Percentiles rank a stretch among this genome's conserved stretches.
Conservation (phyloP, 2,888 invertebrate genomes). For the Sicus ferrugineus region DNA sequence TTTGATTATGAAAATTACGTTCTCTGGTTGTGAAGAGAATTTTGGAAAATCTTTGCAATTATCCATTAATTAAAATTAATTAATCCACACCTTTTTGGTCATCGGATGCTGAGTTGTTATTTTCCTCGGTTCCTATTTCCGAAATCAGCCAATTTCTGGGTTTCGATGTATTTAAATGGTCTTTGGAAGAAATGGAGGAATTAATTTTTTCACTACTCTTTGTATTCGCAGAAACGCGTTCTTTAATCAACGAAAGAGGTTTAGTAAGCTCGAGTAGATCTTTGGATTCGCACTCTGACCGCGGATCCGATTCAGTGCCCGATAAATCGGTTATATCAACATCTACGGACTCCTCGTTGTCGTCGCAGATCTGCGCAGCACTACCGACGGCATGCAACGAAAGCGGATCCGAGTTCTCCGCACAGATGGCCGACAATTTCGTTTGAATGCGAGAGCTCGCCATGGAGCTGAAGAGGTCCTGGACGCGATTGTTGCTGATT, state of each 20-base stretch:
- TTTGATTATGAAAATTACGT: too few relatives aligned
- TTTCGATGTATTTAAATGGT: slow-evolving; percentile 39
- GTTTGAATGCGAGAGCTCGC: slow-evolving; percentile 49
- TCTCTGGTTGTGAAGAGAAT: too few relatives aligned
- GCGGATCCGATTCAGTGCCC: slow-evolving; percentile 46
- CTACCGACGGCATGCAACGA: slow-evolving; percentile 47
- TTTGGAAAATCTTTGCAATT: too few relatives aligned
- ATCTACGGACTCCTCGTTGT: slow-evolving; percentile 65
- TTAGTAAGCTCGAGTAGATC: slow-evolving; percentile 46
- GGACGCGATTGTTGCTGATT: slow-evolving; percentile 58
- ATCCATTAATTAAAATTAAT: too few relatives aligned
- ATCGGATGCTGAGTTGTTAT: slow-evolving; percentile 34
- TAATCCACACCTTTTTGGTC: slow-evolving; percentile 10
- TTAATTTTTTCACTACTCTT: slow-evolving; percentile 37
- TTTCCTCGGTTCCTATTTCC: slow-evolving; percentile 51
- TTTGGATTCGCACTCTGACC: slow-evolving; percentile 30
- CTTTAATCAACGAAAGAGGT: slow-evolving; percentile 52
- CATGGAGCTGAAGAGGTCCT: slow-evolving; percentile 59
- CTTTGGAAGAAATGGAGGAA: slow-evolving; percentile 28
- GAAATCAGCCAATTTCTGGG: slow-evolving; percentile 60
- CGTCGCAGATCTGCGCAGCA: slow-evolving; percentile 35
- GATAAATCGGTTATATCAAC: slow-evolving; percentile 64
- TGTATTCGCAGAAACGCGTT: slow-evolving; percentile 41
- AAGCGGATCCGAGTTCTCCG: slow-evolving; percentile 45
- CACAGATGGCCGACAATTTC: slow-evolving; percentile 37